Conservation (phyloP, 2,113 vertebrate species). For the Scomber scombrus region DNA sequence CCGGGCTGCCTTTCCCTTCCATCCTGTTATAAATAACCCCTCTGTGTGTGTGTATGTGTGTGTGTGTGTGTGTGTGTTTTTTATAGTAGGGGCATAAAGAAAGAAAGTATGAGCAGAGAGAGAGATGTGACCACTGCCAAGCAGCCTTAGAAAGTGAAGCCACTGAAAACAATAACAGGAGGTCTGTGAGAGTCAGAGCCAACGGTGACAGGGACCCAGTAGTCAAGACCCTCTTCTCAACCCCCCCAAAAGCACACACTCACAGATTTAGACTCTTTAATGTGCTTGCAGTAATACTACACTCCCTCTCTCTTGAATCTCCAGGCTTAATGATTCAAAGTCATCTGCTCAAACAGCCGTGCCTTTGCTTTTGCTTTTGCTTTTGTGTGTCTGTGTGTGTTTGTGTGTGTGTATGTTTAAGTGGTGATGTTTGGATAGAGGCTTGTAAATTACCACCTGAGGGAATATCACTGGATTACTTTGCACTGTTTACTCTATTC, state of each 20-base stretch:
- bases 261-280: constrained; percentile 16
- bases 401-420: constrained; percentile 9
- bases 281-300: constrained; percentile 12
- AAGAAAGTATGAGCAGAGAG: constrained; percentile 40
- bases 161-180: constrained; percentile 80
- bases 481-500: constrained; percentile 30
- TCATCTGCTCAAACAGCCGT: not conserved
- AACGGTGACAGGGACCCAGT: constrained; percentile 58
- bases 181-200: constrained; percentile 64
- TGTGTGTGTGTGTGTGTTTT: constrained; percentile 30
- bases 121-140: constrained; percentile 52
- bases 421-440: constrained; percentile 36
- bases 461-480: constrained; percentile 52
- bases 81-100: constrained; percentile 19
- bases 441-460: constrained; percentile 55
- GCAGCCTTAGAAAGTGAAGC: constrained; percentile 59
- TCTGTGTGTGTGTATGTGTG: constrained; percentile 11
- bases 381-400: not conserved
- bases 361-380: constrained; percentile 2
- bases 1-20: constrained; percentile 63
- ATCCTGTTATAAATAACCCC: constrained; percentile 81
- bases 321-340: not conserved
- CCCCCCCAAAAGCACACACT: constrained; percentile 36
- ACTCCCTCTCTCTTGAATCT: not conserved
- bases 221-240: constrained; percentile 38